Evolutionary conservation across 2,888 invertebrate genomes (phyloP), one percentile per base, ranked within the genome.

Genomic region (Epinotia brunnichana): DNA sequence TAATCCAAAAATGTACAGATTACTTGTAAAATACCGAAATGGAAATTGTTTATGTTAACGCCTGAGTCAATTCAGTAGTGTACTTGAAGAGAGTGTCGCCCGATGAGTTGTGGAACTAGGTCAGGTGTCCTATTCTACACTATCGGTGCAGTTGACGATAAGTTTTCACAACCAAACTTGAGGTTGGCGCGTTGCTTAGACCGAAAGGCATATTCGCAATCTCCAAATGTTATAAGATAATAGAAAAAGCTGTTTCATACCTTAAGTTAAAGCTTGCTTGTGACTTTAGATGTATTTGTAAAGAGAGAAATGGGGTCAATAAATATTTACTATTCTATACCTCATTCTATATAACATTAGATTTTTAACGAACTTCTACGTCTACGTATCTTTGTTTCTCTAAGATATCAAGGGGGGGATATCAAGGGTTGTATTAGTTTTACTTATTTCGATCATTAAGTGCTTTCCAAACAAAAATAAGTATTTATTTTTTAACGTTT

Each of bases 21-120:
- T 24, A n/a, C 13, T 41, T 13, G n/a, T n/a, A 7, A 44, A 44
- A 15, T 15, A 24, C 35, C 35, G 9, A 9, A 19, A 13, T 19
- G 10, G 35, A 24, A 66, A 59, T 48, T 53, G 53, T 29, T 10
- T 66, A 60, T 54, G 41, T 66, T 66, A 61, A 54, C 66, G 29
- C 66, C 54, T 54, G 29, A 56, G 53, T 63, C 13, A 57, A 62
- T 68, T 62, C 56, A 29, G 67, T 62, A 66, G 67, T 48, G 29
- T 70, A 48, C 67, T 62, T 59, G 51, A 67, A 59, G 64, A 59
- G 39, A 56, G 66, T 66, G 66, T 66, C 71, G 54, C 53, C 51
- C 70, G 74, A 71, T 71, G 71, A 71, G 74, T 63, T 63, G 59
- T 19, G 66, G 53, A 74, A 71, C 48, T 68, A n/a, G 74, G 74